Base-by-base conservation (phyloP, 37 sponge, comb jelly and placozoan species). In the Tethya wilhelma region DNA sequence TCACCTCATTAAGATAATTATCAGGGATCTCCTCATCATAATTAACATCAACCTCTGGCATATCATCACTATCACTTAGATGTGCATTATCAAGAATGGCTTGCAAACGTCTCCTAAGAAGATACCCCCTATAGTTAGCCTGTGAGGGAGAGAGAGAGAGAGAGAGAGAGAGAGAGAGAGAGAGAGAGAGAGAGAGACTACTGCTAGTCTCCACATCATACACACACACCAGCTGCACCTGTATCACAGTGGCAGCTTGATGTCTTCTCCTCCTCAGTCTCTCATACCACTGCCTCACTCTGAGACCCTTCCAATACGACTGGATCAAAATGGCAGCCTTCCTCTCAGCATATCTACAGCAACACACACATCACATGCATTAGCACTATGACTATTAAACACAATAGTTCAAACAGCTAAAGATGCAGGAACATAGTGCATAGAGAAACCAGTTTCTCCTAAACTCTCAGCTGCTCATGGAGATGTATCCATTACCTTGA, bases 161-260 rank as follows among this genome's bases (percentile, higher is more conserved):
- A 65, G 67, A 59, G 64, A 31, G 67, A 41, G 34, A 36, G 17
- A 57, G 40, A 64, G 65, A 43, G 53, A 59, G 64, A 76, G 77
- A 76, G 77, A 59, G 77, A 76, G 77, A 76, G 65, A 78, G 67
- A 64, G 67, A 44, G 67, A 59, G 62, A 34, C 14, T 49, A 49
- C 53, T 19, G 9, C 14, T 49, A 49, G 14, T 14, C 9, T 9
- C 9, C 9, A 19, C 9, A 49, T 49, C 9, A 49, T 49, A n/a
- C n/a, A n/a, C n/a, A n/a, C n/a, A n/a, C n/a, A n/a, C n/a, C n/a
- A n/a, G n/a, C n/a, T n/a, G n/a, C 14, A 49, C 53, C 53, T 49
- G 53, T 19, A 49, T 49, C 9, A 49, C 53, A 49, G 53, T 49
- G 53, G 53, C 53, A 19, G 53, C 53, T 49, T n/a, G n/a, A n/a